Conservation (phyloP, 2,888 invertebrate species). For the Crocallis elinguaria region DNA sequence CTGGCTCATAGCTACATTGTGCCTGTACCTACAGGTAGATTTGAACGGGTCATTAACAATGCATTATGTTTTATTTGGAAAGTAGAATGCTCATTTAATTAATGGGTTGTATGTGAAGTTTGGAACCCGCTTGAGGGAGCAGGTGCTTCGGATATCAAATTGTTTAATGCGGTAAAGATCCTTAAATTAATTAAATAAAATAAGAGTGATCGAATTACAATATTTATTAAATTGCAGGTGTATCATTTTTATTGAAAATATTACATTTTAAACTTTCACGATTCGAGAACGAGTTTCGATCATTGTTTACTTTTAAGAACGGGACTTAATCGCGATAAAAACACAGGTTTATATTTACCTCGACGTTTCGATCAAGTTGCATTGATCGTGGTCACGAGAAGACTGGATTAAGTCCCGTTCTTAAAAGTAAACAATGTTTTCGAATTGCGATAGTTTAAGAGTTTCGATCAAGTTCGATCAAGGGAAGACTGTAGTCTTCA, state of each 20-base stretch:
- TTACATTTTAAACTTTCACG: too few relatives aligned
- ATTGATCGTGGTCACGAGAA: too few relatives aligned
- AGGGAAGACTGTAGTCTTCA: too few relatives aligned
- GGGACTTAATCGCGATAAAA: too few relatives aligned
- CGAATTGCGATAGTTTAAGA: too few relatives aligned
- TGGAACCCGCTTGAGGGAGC: conserved; percentile 23
- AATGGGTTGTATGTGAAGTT: conserved; percentile 50
- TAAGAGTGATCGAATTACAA: conserved; percentile 16
- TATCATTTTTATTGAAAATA: neutral
- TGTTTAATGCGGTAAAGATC: conserved; percentile 28
- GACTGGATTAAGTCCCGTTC: too few relatives aligned
- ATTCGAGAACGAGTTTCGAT: too few relatives aligned
- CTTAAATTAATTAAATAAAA: conserved; percentile 20
- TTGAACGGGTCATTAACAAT: conserved; percentile 74
- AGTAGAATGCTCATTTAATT: conserved; percentile 55
- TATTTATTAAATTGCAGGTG: conserved; percentile 6
- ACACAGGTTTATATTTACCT: too few relatives aligned
- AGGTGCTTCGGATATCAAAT: conserved; percentile 26
- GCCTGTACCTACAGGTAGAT: conserved; percentile 54
- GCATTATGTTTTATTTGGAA: conserved; percentile 62
- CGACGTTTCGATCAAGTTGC: too few relatives aligned
- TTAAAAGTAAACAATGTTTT: too few relatives aligned
- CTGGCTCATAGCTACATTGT: conserved; percentile 1
- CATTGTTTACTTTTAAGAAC: too few relatives aligned
- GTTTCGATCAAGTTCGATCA: too few relatives aligned